Evolutionary conservation across 2,797 vertebrate species (phyloP).

Genomic region (Sebastes oblongus): DNA sequence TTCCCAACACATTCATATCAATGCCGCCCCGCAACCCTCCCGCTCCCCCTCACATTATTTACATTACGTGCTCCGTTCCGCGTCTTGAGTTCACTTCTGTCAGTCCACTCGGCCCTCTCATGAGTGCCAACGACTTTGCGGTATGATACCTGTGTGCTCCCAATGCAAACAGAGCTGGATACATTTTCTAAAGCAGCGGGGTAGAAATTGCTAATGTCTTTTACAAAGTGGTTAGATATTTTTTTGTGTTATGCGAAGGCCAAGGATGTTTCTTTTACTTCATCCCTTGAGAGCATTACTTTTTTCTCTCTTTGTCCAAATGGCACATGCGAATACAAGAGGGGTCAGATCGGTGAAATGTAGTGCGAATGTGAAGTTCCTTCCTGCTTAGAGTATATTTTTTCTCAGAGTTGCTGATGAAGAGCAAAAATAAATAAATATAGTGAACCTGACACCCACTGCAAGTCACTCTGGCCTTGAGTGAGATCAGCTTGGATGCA

Average conservation of each 20-base stretch:
- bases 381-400: slow-evolving; percentile 23
- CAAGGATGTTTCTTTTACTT: slow-evolving; percentile 37
- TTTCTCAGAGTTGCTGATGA: slow-evolving; percentile 25
- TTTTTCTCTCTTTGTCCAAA: slow-evolving; percentile 30
- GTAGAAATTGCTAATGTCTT: slow-evolving; percentile 31
- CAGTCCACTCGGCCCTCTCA: slow-evolving; percentile 22
- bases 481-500: slow-evolving; percentile 55
- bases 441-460: slow-evolving; percentile 44
- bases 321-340: slow-evolving; percentile 7
- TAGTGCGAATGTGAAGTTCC: slow-evolving; percentile 19
- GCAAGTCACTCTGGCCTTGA: slow-evolving; percentile 63
- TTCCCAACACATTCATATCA: slow-evolving; percentile 74
- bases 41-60: slow-evolving; percentile 57
- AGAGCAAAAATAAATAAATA: slow-evolving; percentile 57
- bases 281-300: not conserved
- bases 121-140: slow-evolving; percentile 31
- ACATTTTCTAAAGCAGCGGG: slow-evolving; percentile 32
- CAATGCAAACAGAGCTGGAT: slow-evolving; percentile 32
- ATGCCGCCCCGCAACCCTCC: slow-evolving; percentile 54
- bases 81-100: slow-evolving; percentile 44
- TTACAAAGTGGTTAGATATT: slow-evolving; percentile 16
- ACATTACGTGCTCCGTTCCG: slow-evolving; percentile 48
- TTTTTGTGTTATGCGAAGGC: slow-evolving; percentile 19
- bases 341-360: slow-evolving; percentile 13
- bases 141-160: slow-evolving; percentile 16